Percentiles rank a stretch among this genome's conserved stretches.
These are phyloP conservation scores for Periparus ater DNA, from an alignment of 2,797 vertebrate genomes.

Conservation along the genomic window DNA sequence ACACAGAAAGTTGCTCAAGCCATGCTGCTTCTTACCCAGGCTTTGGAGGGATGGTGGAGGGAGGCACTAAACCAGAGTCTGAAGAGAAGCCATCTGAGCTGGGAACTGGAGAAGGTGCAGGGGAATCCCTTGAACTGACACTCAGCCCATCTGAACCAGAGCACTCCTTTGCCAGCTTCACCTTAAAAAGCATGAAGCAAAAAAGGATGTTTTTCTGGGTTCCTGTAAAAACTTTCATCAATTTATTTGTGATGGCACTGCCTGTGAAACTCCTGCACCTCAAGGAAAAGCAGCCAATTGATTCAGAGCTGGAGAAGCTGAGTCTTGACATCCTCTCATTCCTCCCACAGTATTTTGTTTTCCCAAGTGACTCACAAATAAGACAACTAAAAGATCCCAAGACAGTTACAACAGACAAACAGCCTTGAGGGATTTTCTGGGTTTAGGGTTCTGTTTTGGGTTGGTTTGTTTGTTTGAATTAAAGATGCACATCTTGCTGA, in stretches of 20 bases:
- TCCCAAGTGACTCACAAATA: neutral
- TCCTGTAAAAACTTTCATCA: neutral
- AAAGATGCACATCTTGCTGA: neutral
- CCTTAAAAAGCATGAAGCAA: slow-evolving; percentile 70
- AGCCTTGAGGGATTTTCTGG: neutral
- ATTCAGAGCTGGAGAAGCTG: neutral
- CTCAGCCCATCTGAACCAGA: slow-evolving; percentile 79
- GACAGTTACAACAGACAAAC: neutral
- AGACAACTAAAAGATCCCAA: neutral
- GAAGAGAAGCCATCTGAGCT: slow-evolving; percentile 77
- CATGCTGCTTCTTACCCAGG: slow-evolving; percentile 77
- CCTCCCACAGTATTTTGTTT: neutral
- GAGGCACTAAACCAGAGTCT: slow-evolving; percentile 73
- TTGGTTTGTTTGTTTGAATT: neutral
- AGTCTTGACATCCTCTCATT: neutral
- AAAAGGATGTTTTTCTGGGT: neutral
- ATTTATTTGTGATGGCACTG: neutral
- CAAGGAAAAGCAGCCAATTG: neutral
- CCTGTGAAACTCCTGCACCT: neutral
- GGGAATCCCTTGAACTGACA: slow-evolving; percentile 81
- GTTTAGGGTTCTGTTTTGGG: neutral
- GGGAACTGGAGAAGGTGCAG: slow-evolving; percentile 81
- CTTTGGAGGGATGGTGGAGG: slow-evolving; percentile 72
- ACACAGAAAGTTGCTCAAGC: neutral
- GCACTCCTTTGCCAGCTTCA: slow-evolving; percentile 86